Evolutionary conservation across 2,888 invertebrate genomes (phyloP), one percentile per base, ranked within the genome.

Genomic region (Ctenicera cuprea): DNA sequence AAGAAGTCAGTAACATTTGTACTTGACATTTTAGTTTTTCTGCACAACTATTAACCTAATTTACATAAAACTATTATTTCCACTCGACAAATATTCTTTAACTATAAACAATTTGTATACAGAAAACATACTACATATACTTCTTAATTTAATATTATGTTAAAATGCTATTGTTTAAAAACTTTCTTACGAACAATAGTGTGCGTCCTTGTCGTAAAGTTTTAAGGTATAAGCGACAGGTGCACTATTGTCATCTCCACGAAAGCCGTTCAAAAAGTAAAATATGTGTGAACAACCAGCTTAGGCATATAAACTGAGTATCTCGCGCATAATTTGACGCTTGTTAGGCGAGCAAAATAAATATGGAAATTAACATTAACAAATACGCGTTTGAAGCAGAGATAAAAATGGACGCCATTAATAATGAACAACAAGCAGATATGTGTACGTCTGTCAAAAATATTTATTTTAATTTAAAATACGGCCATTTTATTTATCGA

Each of bases 401-500:
- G 63, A 62, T 52, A 48, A 71, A 71, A 71, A 71, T 71, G 70
- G 43, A 33, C 33, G 50, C 69, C 66, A 70, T 75, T 73, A 75
- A 75, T 74, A 76, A 63, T 7, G 45, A 30, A 43, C 64, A 68
- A 74, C 71, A 74, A 71, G 65, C 62, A 67, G 70, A 71, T 68
- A 77, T 77, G 73, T 71, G 76, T 77, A 77, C 75, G 76, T 72
- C 75, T 76, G 79, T 78, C 77, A 71, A 78, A 79, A 80, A 78
- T 80, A 78, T 79, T 80, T 80, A 80, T 79, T 80, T 80, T 74
- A 76, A 78, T 79, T 74, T 78, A 76, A 80, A 78, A 74, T 78
- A 77, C 77, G 77, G 76, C 77, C 76, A 77, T 75, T 77, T 79
- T 77, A 79, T 79, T 79, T 78, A 76, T 77, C 71, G 72, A 72